phyloP scores from a whole-genome alignment of 2,113 vertebrate species.

The Platycercus adscitus region DNA sequence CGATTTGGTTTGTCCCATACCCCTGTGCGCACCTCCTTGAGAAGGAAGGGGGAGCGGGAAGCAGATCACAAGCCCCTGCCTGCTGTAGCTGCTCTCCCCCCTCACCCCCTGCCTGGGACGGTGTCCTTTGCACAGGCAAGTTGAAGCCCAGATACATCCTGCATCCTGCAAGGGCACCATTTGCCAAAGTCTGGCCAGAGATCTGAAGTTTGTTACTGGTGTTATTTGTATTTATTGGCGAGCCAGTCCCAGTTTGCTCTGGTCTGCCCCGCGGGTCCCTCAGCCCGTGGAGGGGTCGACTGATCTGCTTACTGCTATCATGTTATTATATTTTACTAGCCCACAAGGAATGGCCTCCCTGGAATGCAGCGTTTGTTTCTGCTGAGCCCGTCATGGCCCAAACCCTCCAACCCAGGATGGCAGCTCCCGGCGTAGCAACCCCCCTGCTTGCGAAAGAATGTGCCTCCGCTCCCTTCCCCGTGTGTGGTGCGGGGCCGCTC shows the following conservation, averaged over 20 bases:
- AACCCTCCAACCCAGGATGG: not conserved
- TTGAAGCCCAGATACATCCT: not conserved
- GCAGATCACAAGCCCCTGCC: not conserved
- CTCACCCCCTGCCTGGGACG: not conserved
- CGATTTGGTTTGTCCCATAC: not conserved
- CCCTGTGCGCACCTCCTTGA: not conserved
- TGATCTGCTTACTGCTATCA: not conserved
- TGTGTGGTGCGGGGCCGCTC: not conserved
- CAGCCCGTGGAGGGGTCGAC: not conserved
- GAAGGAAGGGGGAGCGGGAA: not conserved
- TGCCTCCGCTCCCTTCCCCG: not conserved
- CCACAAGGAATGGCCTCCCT: not conserved
- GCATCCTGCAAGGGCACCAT: not conserved
- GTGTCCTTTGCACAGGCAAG: not conserved
- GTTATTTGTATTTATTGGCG: not conserved
- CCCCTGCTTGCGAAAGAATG: not conserved
- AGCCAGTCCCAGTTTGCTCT: not conserved
- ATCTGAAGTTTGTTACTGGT: not conserved
- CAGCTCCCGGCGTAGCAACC: slow-evolving; percentile 17
- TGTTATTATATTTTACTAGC: slow-evolving; percentile 31
- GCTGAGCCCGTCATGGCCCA: not conserved
- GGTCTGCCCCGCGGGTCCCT: not conserved
- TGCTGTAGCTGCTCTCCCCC: slow-evolving; percentile 12
- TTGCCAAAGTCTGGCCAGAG: not conserved
- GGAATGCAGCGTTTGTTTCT: not conserved